Percentiles rank a stretch among this genome's conserved stretches.
Evolutionary conservation across 1,140 invertebrate genomes (phyloP).

Genomic region (Ridgeia piscesae): DNA sequence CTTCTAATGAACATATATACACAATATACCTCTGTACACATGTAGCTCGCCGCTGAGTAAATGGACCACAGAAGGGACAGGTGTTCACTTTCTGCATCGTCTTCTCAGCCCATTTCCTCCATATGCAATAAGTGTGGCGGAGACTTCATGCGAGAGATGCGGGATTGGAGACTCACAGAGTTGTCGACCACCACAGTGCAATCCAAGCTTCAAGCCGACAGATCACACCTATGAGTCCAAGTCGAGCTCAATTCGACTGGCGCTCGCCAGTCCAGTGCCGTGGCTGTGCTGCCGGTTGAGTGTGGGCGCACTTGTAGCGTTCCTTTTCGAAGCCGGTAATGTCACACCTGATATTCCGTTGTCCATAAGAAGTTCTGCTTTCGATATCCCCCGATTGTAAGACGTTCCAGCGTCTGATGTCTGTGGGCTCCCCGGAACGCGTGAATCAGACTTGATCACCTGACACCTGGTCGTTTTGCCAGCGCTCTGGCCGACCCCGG

Average conservation of each 20-base stretch:
- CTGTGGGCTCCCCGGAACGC: background rate
- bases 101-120: too few relatives aligned
- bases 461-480: background rate
- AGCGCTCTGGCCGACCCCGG: background rate
- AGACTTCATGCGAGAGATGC: too few relatives aligned
- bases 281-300: background rate
- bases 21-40: background rate
- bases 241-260: background rate
- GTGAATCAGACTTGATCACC: background rate
- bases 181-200: too few relatives aligned
- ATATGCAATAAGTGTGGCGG: too few relatives aligned
- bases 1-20: background rate
- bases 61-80: too few relatives aligned
- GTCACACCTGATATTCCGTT: background rate
- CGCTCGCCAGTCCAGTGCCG: background rate
- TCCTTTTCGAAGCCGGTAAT: background rate
- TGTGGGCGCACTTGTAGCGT: background rate
- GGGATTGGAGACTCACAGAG: too few relatives aligned
- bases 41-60: background rate
- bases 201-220: too few relatives aligned
- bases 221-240: background rate
- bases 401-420: background rate
- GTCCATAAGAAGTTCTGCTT: background rate
- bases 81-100: too few relatives aligned
- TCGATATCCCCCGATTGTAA: background rate